Conservation (phyloP, 2,113 vertebrate genomes). For the Pteruthius melanotis region DNA sequence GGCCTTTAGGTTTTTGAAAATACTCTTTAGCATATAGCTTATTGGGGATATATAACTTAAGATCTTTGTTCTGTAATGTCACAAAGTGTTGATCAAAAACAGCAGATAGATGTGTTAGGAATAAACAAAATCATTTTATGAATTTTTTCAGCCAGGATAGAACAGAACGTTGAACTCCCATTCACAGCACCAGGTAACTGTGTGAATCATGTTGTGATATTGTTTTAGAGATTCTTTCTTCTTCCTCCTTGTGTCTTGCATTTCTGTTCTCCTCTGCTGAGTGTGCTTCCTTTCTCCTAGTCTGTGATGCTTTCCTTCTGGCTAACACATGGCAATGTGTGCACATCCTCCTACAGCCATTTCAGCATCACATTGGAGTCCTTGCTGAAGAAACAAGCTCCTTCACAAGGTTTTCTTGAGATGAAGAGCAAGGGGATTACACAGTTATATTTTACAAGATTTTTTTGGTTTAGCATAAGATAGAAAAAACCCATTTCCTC, state of each 20-base stretch:
- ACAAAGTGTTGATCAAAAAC: not conserved
- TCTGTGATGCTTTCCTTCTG: not conserved
- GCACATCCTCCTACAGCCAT: not conserved
- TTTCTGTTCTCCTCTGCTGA: not conserved
- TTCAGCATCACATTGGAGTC: not conserved
- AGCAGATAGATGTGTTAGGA: not conserved
- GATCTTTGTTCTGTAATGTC: not conserved
- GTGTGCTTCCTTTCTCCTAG: not conserved
- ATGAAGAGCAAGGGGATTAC: not conserved
- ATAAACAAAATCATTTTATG: not conserved
- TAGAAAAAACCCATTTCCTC: not conserved
- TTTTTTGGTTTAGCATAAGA: not conserved
- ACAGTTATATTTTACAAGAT: not conserved
- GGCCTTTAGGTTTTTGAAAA: constrained; percentile 2
- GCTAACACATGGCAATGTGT: not conserved
- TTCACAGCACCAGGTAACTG: not conserved
- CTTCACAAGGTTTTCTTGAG: not conserved
- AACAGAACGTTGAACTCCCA: not conserved
- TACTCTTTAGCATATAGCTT: not conserved
- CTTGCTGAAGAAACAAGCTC: not conserved
- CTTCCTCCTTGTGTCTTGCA: not conserved
- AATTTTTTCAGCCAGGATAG: not conserved
- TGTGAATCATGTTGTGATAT: not conserved
- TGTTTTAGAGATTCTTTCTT: not conserved
- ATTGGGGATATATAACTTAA: not conserved